Base-by-base conservation (phyloP, 2,888 invertebrate genomes). In the Cistogaster globosa region DNA sequence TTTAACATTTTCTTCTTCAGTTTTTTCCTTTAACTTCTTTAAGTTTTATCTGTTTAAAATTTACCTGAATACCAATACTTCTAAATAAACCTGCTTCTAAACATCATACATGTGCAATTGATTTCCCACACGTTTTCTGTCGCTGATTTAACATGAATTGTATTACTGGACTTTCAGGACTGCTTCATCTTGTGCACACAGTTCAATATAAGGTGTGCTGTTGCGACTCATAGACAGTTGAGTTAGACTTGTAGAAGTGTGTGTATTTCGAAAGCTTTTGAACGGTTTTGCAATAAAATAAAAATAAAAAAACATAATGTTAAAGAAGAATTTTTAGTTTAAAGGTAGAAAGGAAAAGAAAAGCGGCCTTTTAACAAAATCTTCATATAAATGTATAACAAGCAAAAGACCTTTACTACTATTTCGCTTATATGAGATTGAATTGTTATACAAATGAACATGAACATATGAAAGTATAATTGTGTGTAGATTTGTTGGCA, bases 101-200 rank as follows among this genome's bases (percentile, higher is more conserved):
- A 16, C 48, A 26, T 42, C 7, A 1, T 16, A n/a, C 42, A 57
- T 20, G 51, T 60, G 60, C 60, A 62, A 51, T 69, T 63, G 68
- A 58, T 82, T 85, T 85, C 85, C 85, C 85, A 85, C 78, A 85
- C 85, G 72, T n/a, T n/a, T n/a, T n/a, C n/a, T n/a, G n/a, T 77
- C 55, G 48, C 57, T 77, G 82, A 78, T 74, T 78, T 81, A 81
- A 84, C 84, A 84, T 81, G 84, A 84, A 81, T 77, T 63, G 81
- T 85, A 78, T n/a, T n/a, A n/a, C n/a, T n/a, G n/a, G n/a, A 69
- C 78, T 69, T 62, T 82, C 45, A 42, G 45, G 9, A n/a, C 62
- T 65, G 69, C 32, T 53, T 58, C 67, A 74, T 67, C 58, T 67
- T 58, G 51, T 51, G 72, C 72, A 26, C 42, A 32, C 16, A 69